phyloP scores from a whole-genome alignment of 2,113 vertebrate genomes.

The Dendropsophus ebraccatus region DNA sequence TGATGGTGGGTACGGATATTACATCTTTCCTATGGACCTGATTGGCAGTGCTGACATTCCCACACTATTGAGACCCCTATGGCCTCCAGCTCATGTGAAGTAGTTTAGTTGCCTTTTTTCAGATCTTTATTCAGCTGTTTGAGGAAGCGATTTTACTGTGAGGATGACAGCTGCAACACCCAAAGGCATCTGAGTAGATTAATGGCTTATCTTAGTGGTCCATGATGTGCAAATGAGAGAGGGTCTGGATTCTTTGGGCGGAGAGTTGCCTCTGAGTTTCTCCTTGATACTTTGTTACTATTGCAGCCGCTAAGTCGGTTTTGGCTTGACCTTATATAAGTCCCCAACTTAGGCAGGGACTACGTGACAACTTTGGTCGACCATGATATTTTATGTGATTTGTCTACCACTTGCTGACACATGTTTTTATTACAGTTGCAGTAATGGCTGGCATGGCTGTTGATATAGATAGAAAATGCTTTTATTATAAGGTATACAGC shows the following conservation, averaged over 20 bases:
- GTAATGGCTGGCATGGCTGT: no score
- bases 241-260: background rate
- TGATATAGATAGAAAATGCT: no score
- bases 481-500: no score
- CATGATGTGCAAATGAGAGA: background rate
- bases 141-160: background rate
- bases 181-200: background rate
- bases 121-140: slow-evolving; percentile 10
- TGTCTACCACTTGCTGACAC: no score
- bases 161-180: background rate
- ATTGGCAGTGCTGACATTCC: background rate
- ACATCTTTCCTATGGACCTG: background rate
- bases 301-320: background rate
- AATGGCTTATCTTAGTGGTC: background rate
- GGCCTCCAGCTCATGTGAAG: background rate
- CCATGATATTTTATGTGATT: no score
- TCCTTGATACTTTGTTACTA: background rate
- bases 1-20: background rate
- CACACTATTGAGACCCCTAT: background rate
- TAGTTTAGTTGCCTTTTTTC: background rate
- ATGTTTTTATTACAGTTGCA: no score
- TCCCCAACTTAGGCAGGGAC: no score
- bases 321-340: background rate
- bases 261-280: background rate
- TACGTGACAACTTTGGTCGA: no score